A percentile compares a stretch with the other conserved stretches of the same genome.
Conservation (phyloP, 2,113 vertebrate species). For the Alligator sinensis region DNA sequence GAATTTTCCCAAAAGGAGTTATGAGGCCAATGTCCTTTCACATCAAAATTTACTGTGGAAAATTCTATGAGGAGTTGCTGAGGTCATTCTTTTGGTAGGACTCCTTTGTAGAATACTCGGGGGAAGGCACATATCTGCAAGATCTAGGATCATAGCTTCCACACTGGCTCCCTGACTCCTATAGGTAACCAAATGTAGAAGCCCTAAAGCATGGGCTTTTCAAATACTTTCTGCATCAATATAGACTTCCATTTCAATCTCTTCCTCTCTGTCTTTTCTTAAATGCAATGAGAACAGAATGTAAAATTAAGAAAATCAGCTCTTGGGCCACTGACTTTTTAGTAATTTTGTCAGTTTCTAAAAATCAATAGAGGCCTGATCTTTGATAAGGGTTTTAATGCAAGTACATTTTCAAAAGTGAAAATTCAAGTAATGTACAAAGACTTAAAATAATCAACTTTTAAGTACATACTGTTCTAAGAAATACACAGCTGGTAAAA, state of each 20-base stretch:
- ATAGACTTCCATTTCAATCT: too few species aligned
- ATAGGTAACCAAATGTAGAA: too few species aligned
- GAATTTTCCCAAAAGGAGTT: conserved; percentile 2
- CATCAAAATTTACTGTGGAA: neutral
- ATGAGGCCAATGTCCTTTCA: neutral
- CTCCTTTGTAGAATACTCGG: neutral
- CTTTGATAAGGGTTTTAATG: too few species aligned
- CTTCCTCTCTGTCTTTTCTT: too few species aligned
- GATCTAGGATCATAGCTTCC: neutral
- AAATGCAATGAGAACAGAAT: neutral
- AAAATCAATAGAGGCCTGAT: neutral
- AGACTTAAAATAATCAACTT: neutral
- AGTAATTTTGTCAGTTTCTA: neutral
- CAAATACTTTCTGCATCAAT: too few species aligned
- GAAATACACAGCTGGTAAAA: neutral
- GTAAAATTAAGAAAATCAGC: neutral
- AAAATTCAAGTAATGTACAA: neutral
- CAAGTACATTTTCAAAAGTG: neutral
- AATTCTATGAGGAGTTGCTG: neutral
- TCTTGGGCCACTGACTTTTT: neutral
- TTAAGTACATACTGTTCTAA: neutral
- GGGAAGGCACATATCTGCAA: neutral
- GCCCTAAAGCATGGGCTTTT: too few species aligned
- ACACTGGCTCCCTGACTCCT: neutral
- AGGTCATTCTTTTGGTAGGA: neutral